Conservation (phyloP, 2,797 vertebrate species). For the Serranus cabrilla region DNA sequence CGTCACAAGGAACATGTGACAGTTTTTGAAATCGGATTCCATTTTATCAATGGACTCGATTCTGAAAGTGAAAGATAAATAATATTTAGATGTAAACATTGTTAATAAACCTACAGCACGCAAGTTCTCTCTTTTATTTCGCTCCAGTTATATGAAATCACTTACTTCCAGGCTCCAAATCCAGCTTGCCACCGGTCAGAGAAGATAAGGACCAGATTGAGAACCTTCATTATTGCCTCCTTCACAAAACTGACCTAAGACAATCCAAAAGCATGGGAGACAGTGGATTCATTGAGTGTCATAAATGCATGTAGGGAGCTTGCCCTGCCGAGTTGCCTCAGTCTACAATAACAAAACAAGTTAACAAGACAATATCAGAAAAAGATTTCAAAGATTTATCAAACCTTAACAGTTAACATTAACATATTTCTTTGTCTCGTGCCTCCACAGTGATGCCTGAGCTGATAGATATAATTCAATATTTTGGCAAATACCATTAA, state of each 20-base stretch:
- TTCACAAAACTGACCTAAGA: conserved; percentile 97
- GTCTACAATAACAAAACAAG: neutral
- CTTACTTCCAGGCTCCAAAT: conserved; percentile 96
- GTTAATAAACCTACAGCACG: neutral
- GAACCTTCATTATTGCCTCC: conserved; percentile 98
- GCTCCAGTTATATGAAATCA: neutral
- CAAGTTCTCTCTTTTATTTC: neutral
- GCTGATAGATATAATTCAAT: no score
- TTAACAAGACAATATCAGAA: neutral
- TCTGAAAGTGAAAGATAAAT: conserved; percentile 77
- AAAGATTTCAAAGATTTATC: neutral
- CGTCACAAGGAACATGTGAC: conserved; percentile 98
- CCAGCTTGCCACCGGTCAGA: conserved; percentile 97
- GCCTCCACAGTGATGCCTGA: no score
- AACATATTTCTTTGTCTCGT: no score
- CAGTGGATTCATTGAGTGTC: neutral
- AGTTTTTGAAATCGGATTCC: conserved; percentile 99
- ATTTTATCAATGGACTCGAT: conserved; percentile 98
- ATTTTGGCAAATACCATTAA: no score
- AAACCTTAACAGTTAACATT: no score
- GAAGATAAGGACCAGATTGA: conserved; percentile 98
- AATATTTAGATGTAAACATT: neutral
- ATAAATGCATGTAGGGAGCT: neutral
- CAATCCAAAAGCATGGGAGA: conserved; percentile 24
- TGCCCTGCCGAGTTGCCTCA: neutral